phyloP scores from a whole-genome alignment of 2,888 invertebrate species.

The Gastracanthus pulcherrimus region DNA sequence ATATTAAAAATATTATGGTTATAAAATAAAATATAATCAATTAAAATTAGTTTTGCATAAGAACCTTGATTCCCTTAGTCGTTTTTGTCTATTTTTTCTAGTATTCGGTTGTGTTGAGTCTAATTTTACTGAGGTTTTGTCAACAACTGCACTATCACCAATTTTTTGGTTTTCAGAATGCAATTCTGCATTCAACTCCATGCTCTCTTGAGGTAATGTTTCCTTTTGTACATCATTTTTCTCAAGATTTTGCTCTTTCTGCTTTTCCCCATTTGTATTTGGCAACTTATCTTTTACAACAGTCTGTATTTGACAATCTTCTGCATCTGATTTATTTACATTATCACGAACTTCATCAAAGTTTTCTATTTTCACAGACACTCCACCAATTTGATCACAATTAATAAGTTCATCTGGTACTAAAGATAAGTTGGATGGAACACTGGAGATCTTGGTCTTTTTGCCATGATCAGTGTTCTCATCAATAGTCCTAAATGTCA shows the following conservation, averaged over 20 bases:
- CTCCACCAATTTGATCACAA: constrained; percentile 74
- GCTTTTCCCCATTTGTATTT: constrained; percentile 51
- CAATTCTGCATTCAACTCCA: not conserved
- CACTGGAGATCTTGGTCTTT: constrained; percentile 75
- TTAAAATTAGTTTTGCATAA: constrained; percentile 31
- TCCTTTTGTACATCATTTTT: constrained; percentile 1
- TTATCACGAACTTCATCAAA: constrained; percentile 66
- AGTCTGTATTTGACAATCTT: constrained; percentile 72
- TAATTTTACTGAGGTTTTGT: constrained; percentile 55
- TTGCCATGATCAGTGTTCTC: constrained; percentile 75
- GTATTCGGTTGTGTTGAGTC: constrained; percentile 61
- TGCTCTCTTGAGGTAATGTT: not conserved
- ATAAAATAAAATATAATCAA: not conserved
- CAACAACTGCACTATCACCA: constrained; percentile 25
- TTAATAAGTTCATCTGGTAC: constrained; percentile 74
- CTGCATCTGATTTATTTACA: constrained; percentile 79
- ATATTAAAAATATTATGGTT: not conserved
- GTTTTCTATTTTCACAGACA: constrained; percentile 75
- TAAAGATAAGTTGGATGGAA: constrained; percentile 72
- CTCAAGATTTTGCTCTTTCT: constrained; percentile 34
- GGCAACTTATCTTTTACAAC: constrained; percentile 51
- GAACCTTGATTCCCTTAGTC: constrained; percentile 70
- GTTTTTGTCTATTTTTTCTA: constrained; percentile 68
- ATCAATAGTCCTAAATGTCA: constrained; percentile 81
- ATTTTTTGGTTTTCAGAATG: constrained; percentile 47